Evolutionary conservation across 1,140 invertebrate genomes (phyloP).

Genomic region (Camponotus vicinus): DNA sequence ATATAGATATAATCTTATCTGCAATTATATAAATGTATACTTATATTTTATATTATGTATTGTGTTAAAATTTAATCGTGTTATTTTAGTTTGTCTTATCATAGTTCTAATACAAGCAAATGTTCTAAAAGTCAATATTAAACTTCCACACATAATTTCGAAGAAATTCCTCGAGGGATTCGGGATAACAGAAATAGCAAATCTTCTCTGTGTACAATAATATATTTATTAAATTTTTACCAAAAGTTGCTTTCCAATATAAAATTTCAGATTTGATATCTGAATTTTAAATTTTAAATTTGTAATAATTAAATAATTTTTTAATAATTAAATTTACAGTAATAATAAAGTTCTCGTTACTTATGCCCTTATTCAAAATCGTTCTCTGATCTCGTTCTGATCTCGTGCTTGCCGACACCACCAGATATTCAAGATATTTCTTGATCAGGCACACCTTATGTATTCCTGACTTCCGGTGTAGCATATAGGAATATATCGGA

Average conservation of each 20-base stretch:
- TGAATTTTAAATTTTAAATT: neutral
- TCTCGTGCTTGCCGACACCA: neutral
- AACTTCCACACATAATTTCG: conserved; percentile 37
- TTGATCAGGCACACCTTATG: neutral
- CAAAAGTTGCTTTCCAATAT: neutral
- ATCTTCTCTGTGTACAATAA: neutral
- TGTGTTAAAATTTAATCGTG: neutral
- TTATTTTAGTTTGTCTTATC: neutral
- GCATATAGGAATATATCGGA: conserved; percentile 22
- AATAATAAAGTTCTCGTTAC: neutral
- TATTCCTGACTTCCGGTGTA: conserved; percentile 35
- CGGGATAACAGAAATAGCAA: conserved; percentile 29
- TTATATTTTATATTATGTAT: neutral
- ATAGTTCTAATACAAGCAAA: neutral
- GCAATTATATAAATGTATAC: neutral
- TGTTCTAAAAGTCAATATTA: conserved; percentile 9
- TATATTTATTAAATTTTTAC: conserved; percentile 35
- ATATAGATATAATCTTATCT: too few species aligned
- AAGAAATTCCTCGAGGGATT: conserved; percentile 38
- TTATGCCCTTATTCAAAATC: neutral
- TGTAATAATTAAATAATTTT: too few species aligned
- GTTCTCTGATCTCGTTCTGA: neutral
- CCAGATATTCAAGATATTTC: conserved; percentile 15
- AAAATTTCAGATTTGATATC: neutral
- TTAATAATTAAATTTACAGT: neutral